Percentiles rank a stretch among this genome's conserved stretches.
Conservation (phyloP, 2,113 vertebrate species). For the Rhinoderma darwinii region DNA sequence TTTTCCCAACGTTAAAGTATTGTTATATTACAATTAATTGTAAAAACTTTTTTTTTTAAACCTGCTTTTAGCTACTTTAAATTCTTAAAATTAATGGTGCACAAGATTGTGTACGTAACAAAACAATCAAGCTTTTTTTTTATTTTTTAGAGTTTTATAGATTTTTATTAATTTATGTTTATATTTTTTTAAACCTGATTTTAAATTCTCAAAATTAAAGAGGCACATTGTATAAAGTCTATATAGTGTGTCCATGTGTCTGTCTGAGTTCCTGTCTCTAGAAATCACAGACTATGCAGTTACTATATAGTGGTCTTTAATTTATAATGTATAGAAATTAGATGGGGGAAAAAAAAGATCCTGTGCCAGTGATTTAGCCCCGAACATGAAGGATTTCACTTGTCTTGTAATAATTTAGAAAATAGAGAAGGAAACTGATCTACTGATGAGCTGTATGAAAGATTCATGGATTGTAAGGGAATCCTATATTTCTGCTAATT, state of each 20-base stretch:
- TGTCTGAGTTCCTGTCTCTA: not conserved
- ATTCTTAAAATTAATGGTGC: too few relatives aligned
- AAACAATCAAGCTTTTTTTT: too few relatives aligned
- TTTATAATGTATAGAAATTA: not conserved
- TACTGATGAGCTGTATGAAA: slow-evolving; percentile 18
- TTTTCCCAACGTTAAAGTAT: too few relatives aligned
- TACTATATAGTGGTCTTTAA: not conserved
- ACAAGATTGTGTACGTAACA: too few relatives aligned
- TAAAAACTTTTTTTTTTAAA: too few relatives aligned
- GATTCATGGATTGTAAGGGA: slow-evolving; percentile 18
- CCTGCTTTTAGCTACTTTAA: too few relatives aligned
- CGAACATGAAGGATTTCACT: not conserved
- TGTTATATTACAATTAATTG: too few relatives aligned
- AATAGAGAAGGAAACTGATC: not conserved
- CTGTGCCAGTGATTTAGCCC: not conserved
- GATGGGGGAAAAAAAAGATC: not conserved
- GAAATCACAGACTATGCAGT: not conserved
- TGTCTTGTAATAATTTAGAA: slow-evolving; percentile 37
- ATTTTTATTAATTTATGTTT: too few relatives aligned
- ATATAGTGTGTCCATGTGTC: too few relatives aligned
- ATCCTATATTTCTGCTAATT: slow-evolving; percentile 20
- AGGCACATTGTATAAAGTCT: not conserved
- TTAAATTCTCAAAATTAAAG: not conserved
- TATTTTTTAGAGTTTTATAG: too few relatives aligned
- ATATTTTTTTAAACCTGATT: not conserved